phyloP scores from a whole-genome alignment of 2,797 vertebrate genomes.

The Anisognathus igniventris region DNA sequence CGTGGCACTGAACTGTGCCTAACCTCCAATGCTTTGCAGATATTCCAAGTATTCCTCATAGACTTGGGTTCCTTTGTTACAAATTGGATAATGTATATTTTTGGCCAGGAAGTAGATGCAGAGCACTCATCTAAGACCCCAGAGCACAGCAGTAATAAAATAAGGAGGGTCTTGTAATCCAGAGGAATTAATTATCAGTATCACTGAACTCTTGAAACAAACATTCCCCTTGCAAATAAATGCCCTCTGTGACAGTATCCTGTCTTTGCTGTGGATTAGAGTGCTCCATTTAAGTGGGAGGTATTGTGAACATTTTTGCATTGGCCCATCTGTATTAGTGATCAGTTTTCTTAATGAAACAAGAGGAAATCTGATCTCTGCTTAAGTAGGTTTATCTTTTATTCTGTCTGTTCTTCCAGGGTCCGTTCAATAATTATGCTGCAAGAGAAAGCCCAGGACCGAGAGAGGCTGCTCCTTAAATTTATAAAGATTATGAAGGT shows the following conservation, averaged over 20 bases:
- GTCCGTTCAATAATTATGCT: constrained; percentile 98
- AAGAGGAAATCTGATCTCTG: not conserved
- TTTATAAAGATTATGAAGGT: constrained; percentile 99
- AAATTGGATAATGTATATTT: not conserved
- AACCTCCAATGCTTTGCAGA: not conserved
- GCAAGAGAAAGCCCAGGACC: constrained; percentile 96
- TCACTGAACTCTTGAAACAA: not conserved
- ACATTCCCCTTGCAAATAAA: not conserved
- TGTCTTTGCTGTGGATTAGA: not conserved
- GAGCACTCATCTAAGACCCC: not conserved
- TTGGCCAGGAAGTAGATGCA: not conserved
- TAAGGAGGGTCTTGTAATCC: not conserved
- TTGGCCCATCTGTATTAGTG: not conserved
- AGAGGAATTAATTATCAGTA: not conserved
- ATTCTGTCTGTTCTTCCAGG: constrained; percentile 70
- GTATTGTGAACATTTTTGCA: not conserved
- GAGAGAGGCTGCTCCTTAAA: constrained; percentile 95
- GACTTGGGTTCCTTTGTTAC: not conserved
- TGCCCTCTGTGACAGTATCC: not conserved
- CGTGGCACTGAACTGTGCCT: not conserved
- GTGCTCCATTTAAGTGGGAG: not conserved
- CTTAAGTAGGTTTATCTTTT: not conserved
- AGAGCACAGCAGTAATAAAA: not conserved
- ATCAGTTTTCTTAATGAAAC: not conserved
- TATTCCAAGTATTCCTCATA: not conserved